phyloP scores from a whole-genome alignment of 2,113 vertebrate species.

The Zingel zingel region DNA sequence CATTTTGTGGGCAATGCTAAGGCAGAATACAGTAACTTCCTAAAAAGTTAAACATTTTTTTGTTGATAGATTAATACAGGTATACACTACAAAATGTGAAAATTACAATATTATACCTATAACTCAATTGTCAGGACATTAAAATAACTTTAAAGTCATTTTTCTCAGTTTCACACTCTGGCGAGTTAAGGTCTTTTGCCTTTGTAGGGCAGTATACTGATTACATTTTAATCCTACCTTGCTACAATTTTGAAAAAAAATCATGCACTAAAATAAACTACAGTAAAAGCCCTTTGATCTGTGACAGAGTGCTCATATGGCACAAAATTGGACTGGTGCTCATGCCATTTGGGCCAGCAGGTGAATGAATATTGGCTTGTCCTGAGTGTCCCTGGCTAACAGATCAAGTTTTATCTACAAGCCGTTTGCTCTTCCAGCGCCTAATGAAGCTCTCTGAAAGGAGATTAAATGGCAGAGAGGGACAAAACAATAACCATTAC shows the following conservation, averaged over 20 bases:
- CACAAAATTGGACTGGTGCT: conserved; percentile 62
- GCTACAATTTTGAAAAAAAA: neutral
- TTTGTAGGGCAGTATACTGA: no score
- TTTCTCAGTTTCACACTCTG: no score
- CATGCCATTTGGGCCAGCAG: conserved; percentile 53
- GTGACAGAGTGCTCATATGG: conserved; percentile 43
- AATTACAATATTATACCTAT: no score
- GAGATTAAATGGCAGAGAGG: conserved; percentile 83
- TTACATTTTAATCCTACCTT: conserved; percentile 14
- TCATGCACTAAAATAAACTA: neutral
- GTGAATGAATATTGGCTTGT: conserved; percentile 74
- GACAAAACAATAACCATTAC: conserved; percentile 84
- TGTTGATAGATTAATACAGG: no score
- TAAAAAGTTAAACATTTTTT: no score
- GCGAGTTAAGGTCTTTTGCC: no score
- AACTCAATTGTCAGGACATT: no score
- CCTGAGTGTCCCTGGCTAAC: conserved; percentile 75
- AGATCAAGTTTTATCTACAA: conserved; percentile 81
- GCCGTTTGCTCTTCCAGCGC: conserved; percentile 74
- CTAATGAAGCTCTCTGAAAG: conserved; percentile 83
- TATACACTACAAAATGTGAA: no score
- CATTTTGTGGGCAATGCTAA: no score
- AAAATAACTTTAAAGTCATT: no score
- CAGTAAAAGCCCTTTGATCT: conserved; percentile 21
- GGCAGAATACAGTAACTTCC: no score